Evolutionary conservation across 2,888 invertebrate genomes (phyloP), one percentile per base, ranked within the genome.

Genomic region (Trachelus tabidus): DNA sequence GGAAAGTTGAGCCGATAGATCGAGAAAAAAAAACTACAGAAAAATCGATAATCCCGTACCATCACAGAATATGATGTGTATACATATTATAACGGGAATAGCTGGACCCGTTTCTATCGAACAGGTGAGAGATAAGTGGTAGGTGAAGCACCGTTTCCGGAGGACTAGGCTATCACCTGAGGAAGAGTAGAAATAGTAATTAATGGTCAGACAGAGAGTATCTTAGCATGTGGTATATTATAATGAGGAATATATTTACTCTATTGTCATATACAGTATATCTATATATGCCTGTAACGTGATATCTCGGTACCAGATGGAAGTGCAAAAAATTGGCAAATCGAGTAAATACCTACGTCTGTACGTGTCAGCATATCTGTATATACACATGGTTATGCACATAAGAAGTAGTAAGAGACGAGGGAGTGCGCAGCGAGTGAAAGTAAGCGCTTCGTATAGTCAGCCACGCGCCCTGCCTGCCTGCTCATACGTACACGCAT

Each of bases 401-500:
- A 23, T 56, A 74, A 77, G 34, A 73, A 77, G 77, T 30, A 79
- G 69, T 73, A 69, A 76, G 23, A 40, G 73, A 34, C 31, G 71
- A 31, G 71, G 33, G 71, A 71, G 71, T 34, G 71, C 0, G 71
- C 31, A 83, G 85, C 84, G 86, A 89, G 89, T 89, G 89, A 89
- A 89, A 89, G 89, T 88, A 88, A 87, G 82, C 78, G 82, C 84
- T 78, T 80, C 78, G 56, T 77, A 79, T 77, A 79, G 78, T 80
- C 83, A 82, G 87, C 86, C 87, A 88, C 88, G 89, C 89, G 89
- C 85, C 87, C 86, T 85, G 84, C 82, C 81, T 80, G 83, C 80
- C 75, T 81, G 80, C 76, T 81, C 75, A 73, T 75, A 34, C 76
- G 68, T 71, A 73, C 77, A 80, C 82, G 79, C 81, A 83, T 79